Evolutionary conservation across 2,797 vertebrate species (phyloP), one percentile per base, ranked within the genome.

Genomic region (Hypotaenidia philippensis): DNA sequence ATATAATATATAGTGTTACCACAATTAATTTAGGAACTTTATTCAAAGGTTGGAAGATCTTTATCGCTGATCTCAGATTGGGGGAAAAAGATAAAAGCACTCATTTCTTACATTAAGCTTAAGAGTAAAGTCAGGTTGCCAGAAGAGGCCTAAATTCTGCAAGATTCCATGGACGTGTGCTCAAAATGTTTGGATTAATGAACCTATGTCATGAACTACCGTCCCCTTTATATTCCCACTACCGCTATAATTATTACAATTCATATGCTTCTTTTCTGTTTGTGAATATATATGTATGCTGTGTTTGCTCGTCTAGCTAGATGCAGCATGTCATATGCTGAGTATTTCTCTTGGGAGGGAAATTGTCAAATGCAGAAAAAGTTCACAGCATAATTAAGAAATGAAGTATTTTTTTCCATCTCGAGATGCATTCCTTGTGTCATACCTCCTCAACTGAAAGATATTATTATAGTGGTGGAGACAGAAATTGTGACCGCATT

Each of bases 1-100:
- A n/a, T 75, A 71, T 77, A 70, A 87, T 45, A 82, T 78, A 87
- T 9, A 9, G 40, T 89, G 82, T 91, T 81, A 60, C 38, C 92
- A 56, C 52, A 83, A 59, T 80, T 66, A 82, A 87, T 83, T 93
- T 85, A 96, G 65, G 45, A 85, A 87, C 80, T 56, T 84, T 87
- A 94, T 74, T 74, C 40, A 86, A 88, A 96, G 77, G 8, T 63
- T 52, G 32, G 83, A 95, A 95, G 91, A 72, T 70, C 50, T 20
- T 81, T 94, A 87, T 83, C 25, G 27, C n/a, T 90, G 23, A 63
- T 75, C 84, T 93, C 57, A 89, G 76, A 79, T 23, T 26, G 47
- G 55, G 72, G 53, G 7, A 25, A 68, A 74, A 40, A 38, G 36
- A 50, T 13, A 22, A 13, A 52, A 40, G 86, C 9, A 71, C 50